Evolutionary conservation across 2,797 vertebrate genomes (phyloP).

Genomic region (Eospalax fontanierii): DNA sequence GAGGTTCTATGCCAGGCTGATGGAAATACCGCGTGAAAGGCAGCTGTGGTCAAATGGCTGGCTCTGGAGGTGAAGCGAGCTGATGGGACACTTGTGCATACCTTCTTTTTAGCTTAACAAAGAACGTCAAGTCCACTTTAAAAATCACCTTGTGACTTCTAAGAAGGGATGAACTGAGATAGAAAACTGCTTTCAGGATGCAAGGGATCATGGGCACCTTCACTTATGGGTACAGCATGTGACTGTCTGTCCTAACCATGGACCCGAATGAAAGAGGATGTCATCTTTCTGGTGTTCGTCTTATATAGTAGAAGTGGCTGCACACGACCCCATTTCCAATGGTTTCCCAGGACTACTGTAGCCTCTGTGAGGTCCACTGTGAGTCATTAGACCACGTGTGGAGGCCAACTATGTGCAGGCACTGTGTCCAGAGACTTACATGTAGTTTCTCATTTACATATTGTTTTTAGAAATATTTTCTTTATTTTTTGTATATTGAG

Average conservation of each 20-base stretch:
- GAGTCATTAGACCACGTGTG: fast-evolving
- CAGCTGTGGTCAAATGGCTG: neutral
- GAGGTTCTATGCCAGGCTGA: conserved; percentile 22
- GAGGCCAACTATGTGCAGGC: fast-evolving
- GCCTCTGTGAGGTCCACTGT: neutral
- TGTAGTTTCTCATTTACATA: neutral
- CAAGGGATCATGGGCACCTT: fast-evolving
- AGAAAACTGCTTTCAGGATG: neutral
- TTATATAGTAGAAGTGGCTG: neutral
- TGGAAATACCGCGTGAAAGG: conserved; percentile 67
- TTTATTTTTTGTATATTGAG: no score
- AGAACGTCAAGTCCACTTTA: neutral
- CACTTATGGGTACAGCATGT: no score
- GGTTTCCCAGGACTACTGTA: neutral
- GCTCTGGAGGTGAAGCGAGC: conserved; percentile 8
- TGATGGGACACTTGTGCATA: neutral
- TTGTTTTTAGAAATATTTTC: neutral
- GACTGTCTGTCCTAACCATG: neutral
- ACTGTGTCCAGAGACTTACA: neutral
- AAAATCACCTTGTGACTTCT: neutral
- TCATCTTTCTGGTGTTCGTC: neutral
- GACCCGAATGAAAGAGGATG: neutral
- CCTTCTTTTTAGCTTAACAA: neutral
- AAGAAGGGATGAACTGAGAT: neutral
- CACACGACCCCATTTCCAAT: neutral